Base-by-base conservation (phyloP, 2,113 vertebrate genomes). In the Progne subis region DNA sequence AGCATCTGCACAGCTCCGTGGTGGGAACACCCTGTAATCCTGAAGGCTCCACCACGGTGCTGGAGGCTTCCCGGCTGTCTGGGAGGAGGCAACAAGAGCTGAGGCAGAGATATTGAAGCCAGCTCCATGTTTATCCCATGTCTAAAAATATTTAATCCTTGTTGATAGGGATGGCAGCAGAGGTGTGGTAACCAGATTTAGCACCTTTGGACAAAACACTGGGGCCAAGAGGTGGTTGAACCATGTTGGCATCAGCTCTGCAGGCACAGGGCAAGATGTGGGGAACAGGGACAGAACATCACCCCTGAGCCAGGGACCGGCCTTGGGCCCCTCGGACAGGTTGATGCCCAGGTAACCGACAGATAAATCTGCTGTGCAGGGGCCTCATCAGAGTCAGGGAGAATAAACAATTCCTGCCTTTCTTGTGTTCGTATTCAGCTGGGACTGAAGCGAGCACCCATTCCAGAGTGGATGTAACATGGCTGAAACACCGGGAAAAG, bases 371-470 rank as follows among this genome's bases (percentile, higher is more conserved):
- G 34, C 34, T 5, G 5, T 13, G n/a, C 59, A 19, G 49, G 26
- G 49, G 11, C 12, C 59, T 34, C 39, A 11, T 5, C 68, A 78
- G 63, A 80, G n/a, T 14, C 72, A 23, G 50, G 39, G 46, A 46
- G 64, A 75, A 92, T 0, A 5, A 31, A 2, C 29, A 18, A 5
- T 21, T 25, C 68, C 56, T 37, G 18, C 65, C 24, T 75, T 50
- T 8, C 28, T 6, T 0, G 3, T 23, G 20, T 29, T 81, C 44
- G 44, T 12, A 24, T 34, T 44, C 5, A 1, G 55, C 80, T 50
- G 37, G 6, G n/a, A 31, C 34, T 46, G 76, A n/a, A 32, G 25
- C 2, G 2, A 46, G 49, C 0, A 0, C 28, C n/a, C 9, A 0
- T 34, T 53, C 41, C 72, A 41, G 63, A 4, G 14, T 6, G 52